These are phyloP conservation scores for Leiothrix lutea DNA, from an alignment of 2,113 vertebrate genomes.

Conservation along the genomic window DNA sequence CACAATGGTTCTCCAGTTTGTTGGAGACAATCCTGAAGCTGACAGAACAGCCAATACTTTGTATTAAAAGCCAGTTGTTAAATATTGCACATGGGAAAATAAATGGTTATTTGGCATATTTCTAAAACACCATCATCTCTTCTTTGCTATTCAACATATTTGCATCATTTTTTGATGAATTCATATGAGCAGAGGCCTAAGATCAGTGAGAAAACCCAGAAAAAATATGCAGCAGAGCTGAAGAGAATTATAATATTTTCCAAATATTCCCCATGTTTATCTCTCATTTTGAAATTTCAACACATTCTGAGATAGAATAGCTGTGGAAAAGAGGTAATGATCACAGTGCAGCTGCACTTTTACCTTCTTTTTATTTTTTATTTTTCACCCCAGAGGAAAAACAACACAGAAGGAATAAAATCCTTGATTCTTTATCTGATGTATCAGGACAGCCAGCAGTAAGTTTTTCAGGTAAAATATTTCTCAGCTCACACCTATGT, in stretches of 20 bases:
- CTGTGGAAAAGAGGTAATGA: neutral
- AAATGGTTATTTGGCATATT: neutral
- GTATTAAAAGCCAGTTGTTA: neutral
- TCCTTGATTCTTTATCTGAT: neutral
- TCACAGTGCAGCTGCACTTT: neutral
- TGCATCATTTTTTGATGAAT: neutral
- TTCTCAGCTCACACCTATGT: neutral
- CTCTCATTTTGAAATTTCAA: neutral
- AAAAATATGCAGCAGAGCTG: neutral
- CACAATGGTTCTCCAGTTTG: neutral
- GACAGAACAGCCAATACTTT: neutral
- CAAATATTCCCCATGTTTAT: neutral
- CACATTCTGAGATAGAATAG: neutral
- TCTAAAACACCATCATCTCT: neutral
- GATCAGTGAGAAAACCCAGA: neutral
- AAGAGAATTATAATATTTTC: neutral
- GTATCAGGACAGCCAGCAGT: neutral
- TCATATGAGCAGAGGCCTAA: neutral
- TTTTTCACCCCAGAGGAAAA: neutral
- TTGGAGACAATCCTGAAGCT: neutral
- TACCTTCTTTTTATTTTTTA: neutral
- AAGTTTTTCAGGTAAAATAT: neutral
- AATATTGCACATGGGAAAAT: neutral
- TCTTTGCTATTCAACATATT: neutral
- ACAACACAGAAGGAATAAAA: neutral